Base-by-base conservation (phyloP, 2,797 vertebrate species). In the Epinephelus awoara region DNA sequence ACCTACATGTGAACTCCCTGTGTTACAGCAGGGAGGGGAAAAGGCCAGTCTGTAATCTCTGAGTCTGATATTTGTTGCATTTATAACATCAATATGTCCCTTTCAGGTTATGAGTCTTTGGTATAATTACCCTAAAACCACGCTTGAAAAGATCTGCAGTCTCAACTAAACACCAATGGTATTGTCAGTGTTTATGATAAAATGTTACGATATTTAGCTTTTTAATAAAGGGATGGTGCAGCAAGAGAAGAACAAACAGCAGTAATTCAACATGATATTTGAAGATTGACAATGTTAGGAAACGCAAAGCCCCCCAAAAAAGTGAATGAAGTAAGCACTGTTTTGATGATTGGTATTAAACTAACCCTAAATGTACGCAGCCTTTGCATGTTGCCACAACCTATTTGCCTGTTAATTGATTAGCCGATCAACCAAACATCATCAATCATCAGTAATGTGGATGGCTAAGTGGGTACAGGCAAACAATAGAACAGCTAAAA, bases 1-100 rank as follows among this genome's bases (percentile, higher is more conserved):
- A 70, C 76, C 66, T 56, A 38, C n/a, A 58, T 38, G 55, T 38
- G 42, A 56, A 10, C 56, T 5, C 29, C 27, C 18, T 42, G 13
- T 15, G 23, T 21, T 57, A 66, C 25, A 61, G 59, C 63, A 42
- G 14, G 25, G n/a, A 72, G 25, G 18, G 13, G 47, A 44, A 44
- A 12, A 46, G 47, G 2, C 12, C 9, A 19, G 27, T 7, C 52
- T 2, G 4, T 17, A n/a, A n/a, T n/a, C n/a, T n/a, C n/a, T 51
- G 34, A 51, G 10, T 2, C 6, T 54, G 47, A 38, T 17, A 55
- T 64, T 46, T 25, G 4, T 27, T 23, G 38, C 38, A 34, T 34
- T 34, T 8, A 7, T 34, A 8, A 34, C 6, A 34, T 51, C 6
- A 34, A 25, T n/a, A 51, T 25, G 5, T 40, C 10, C 12, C 2